Base-by-base conservation (phyloP, 2,113 vertebrate species). In the Xenopus borealis region DNA sequence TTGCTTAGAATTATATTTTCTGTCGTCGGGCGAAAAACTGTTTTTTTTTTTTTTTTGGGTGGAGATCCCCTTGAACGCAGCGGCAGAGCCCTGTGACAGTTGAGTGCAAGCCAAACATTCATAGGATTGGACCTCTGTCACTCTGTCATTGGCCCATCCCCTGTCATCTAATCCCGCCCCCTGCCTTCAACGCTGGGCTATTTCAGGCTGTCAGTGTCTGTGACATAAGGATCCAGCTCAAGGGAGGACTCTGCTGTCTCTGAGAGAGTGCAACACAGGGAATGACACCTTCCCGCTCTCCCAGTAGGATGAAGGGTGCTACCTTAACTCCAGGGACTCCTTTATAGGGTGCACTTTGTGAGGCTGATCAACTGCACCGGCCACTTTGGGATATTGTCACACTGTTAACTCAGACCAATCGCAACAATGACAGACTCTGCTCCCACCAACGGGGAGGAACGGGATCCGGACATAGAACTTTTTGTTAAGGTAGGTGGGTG, bases 401-500 rank as follows among this genome's bases (percentile, higher is more conserved):
- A 53, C 62, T 75, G 23, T 27, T 27, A n/a, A 27, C 23, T 27
- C 23, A 72, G 23, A 27, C 80, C 58, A 66, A 30, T 80, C 53
- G 78, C 68, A 57, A 13, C 33, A 83, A 92, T 91, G 89, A 85
- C 81, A 64, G 89, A 90, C 79, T 81, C 82, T 64, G 85, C 87
- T 84, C 89, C 92, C 58, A 78, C 86, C 64, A 93, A 95, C 61
- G 90, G 91, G 81, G 90, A 94, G 75, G 92, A 86, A 74, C 88
- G 81, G 81, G 91, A 98, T 73, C 96, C 97, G 63, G 95, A 98
- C 73, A 97, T 99, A 33, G 97, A 99, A 85, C 93, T 99, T 82
- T 99, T 99, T 86, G 97, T 99, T 63, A 99, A 98, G 97, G 97
- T 99, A 95, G 93, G 95, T 84, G 23, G 45, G 12, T 50, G 47